phyloP scores from a whole-genome alignment of 92 coral and sea anemone species.

The Virgularia gustaviana region DNA sequence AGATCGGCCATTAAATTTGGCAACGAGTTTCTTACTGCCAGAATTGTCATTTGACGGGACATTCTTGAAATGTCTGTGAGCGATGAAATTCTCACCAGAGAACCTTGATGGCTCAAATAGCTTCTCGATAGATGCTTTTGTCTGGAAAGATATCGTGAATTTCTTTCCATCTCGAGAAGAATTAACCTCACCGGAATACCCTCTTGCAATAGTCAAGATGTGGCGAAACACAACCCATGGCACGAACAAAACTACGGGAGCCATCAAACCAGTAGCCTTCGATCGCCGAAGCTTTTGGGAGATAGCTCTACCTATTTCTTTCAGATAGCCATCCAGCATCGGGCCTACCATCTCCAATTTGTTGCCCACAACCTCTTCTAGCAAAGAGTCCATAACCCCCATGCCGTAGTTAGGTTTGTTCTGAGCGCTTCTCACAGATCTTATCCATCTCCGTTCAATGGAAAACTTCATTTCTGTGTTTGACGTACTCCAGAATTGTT shows the following conservation, averaged over 20 bases:
- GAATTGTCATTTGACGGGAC: conserved; percentile 22
- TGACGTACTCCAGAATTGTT: too few relatives aligned
- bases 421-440: too few relatives aligned
- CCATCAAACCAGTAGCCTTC: conserved; percentile 45
- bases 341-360: conserved; percentile 54
- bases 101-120: conserved; percentile 43
- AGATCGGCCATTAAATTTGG: neutral
- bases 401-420: too few relatives aligned
- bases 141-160: conserved; percentile 21
- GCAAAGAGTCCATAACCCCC: conserved; percentile 15
- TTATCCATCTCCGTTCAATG: too few relatives aligned
- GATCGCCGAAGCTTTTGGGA: conserved; percentile 36
- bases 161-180: conserved; percentile 12
- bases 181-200: conserved; percentile 26
- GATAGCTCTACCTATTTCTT: conserved; percentile 35
- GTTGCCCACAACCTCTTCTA: conserved; percentile 41
- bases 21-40: conserved; percentile 3
- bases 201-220: conserved; percentile 20
- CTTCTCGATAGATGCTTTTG: conserved; percentile 16
- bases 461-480: too few relatives aligned
- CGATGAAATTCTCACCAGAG: conserved; percentile 49
- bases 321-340: conserved; percentile 27
- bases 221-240: conserved; percentile 29
- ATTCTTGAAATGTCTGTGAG: conserved; percentile 42
- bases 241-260: conserved; percentile 19